Evolutionary conservation across 2,888 invertebrate genomes (phyloP).

Genomic region (Sepiola atlantica): DNA sequence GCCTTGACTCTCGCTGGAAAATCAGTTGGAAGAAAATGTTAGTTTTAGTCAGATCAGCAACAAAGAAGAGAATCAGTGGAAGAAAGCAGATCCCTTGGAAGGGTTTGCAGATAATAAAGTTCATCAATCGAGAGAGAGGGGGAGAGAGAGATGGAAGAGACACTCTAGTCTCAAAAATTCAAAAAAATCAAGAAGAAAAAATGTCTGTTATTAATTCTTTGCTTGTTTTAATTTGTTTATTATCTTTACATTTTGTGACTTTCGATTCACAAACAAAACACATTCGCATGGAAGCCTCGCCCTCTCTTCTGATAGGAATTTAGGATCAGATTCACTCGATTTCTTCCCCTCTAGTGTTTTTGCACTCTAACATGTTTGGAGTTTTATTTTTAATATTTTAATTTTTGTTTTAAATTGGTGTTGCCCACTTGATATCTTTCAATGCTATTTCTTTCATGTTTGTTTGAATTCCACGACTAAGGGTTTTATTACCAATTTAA

Average conservation of each 20-base stretch:
- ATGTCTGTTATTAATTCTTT: too few relatives aligned
- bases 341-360: background rate
- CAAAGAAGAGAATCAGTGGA: fast-evolving
- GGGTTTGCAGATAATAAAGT: background rate
- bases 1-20: background rate
- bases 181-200: too few relatives aligned
- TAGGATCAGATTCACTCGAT: background rate
- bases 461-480: too few relatives aligned
- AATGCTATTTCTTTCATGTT: too few relatives aligned
- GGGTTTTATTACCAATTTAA: too few relatives aligned
- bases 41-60: background rate
- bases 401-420: too few relatives aligned
- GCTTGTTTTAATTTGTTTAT: background rate
- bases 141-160: background rate
- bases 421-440: background rate
- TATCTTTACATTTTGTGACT: background rate
- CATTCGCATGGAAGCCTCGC: background rate
- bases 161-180: too few relatives aligned
- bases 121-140: background rate
- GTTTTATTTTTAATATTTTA: background rate
- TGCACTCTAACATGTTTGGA: background rate
- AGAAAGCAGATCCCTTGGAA: background rate
- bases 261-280: background rate
- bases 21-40: background rate
- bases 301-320: background rate